A percentile compares a stretch with the other conserved stretches of the same genome.
phyloP scores from a whole-genome alignment of 2,888 invertebrate genomes.

The Athalia rosae region DNA sequence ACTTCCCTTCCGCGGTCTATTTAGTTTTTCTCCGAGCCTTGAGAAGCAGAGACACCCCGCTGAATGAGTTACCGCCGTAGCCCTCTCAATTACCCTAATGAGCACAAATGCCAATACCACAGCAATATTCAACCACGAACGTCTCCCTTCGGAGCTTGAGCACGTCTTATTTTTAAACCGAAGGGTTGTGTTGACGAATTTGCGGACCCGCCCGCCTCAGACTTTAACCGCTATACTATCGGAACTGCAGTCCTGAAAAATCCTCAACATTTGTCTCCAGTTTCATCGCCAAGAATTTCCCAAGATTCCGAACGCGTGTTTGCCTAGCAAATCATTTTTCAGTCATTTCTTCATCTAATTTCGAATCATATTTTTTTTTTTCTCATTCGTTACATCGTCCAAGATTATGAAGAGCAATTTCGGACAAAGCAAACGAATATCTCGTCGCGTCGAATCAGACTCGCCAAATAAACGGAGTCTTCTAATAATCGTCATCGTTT shows the following conservation, averaged over 20 bases:
- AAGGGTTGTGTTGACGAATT: constrained; percentile 63
- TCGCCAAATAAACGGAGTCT: not conserved
- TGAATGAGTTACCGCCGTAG: constrained; percentile 64
- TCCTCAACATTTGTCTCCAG: too few species aligned
- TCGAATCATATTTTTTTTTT: too few species aligned
- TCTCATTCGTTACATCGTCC: too few species aligned
- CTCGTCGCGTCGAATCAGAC: not conserved
- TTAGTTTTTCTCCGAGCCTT: constrained; percentile 59
- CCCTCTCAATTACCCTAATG: constrained; percentile 66
- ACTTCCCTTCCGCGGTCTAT: constrained; percentile 52
- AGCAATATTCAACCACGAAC: constrained; percentile 34
- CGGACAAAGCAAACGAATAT: too few species aligned
- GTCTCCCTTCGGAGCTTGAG: constrained; percentile 40
- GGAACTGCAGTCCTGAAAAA: not conserved
- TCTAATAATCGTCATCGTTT: not conserved
- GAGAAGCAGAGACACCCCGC: constrained; percentile 47
- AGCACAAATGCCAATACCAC: constrained; percentile 56
- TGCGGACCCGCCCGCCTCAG: constrained; percentile 52
- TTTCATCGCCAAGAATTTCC: too few species aligned
- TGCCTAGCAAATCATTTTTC: too few species aligned
- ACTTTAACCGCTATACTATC: not conserved
- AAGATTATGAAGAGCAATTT: too few species aligned
- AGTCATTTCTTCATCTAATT: too few species aligned
- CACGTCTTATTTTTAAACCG: constrained; percentile 66
- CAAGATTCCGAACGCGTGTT: too few species aligned